Evolutionary conservation across 2,797 vertebrate species (phyloP), one percentile per base, ranked within the genome.

Genomic region (Tiaroga cobitis): DNA sequence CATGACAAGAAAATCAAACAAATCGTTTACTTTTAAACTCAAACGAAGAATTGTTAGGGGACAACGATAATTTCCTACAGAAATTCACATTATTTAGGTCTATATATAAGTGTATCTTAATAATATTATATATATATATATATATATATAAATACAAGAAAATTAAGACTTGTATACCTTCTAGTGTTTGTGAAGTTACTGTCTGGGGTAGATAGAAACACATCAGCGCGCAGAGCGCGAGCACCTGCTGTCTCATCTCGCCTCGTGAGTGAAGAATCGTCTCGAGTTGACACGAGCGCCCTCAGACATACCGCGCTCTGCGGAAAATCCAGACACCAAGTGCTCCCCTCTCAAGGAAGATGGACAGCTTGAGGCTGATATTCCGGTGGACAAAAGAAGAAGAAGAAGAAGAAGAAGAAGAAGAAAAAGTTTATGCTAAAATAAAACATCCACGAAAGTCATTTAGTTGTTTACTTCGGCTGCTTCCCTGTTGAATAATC

Each of bases 101-200:
- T 63, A 59, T 21, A 21, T 10, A 59, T 61, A 13, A 26, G 7
- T 8, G 8, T 63, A n/a, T 24, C 18, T 24, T 15, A 34, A 37
- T 37, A 5, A 37, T 37, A 1, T 37, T 2, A 77, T 41, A 54
- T 13, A 78, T 11, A 77, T 0, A 82, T n/a, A n/a, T n/a, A n/a
- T n/a, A 59, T 10, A 24, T 51, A 51, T 51, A 18, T 51, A 51
- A 1, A 69, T 10, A 72, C 5, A 24, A 67, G 34, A 54, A 0
- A 19, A 37, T 21, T 10, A 6, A 81, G 82, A 78, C 29, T 34
- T 77, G 13, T 37, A 13, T 92, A 96, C 95, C 95, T 93, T 95
- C 94, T 69, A 95, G 93, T 4, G 92, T 91, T 91, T 94, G 94
- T 13, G 88, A 56, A 77, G 81, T 84, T 41, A 89, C 79, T 37